phyloP scores from a whole-genome alignment of 53 echinoderm and acorn worm genomes.

The Paracentrotus lividus region DNA sequence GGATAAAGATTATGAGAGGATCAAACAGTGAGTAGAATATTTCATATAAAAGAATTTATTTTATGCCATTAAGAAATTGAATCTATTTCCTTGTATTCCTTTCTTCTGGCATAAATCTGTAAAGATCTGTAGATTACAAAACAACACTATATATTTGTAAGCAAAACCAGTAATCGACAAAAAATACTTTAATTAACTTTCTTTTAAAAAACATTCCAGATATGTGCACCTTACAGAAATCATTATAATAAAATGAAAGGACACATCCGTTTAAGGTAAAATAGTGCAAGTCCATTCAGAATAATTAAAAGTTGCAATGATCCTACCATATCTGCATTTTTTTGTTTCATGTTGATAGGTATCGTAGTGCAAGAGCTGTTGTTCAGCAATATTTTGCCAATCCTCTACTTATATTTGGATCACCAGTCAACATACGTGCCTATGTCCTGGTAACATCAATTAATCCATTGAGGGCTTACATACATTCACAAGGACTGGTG shows the following conservation, averaged over 20 bases:
- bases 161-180: no score
- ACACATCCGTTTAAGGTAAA: no score
- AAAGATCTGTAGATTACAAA: no score
- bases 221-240: no score
- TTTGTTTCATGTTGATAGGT: constrained; percentile 70
- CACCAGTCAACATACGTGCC: constrained; percentile 87
- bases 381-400: constrained; percentile 95
- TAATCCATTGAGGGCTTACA: constrained; percentile 86
- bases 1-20: constrained; percentile 88
- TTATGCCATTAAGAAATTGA: neutral
- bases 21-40: constrained; percentile 84
- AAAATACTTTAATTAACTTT: no score
- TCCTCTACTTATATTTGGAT: constrained; percentile 86
- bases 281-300: no score
- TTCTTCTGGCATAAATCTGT: no score
- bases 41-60: neutral
- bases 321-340: neutral
- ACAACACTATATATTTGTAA: no score
- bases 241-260: no score
- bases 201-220: no score
- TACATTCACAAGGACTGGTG: constrained; percentile 91
- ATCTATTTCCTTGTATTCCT: no score
- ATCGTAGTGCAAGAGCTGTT: constrained; percentile 84
- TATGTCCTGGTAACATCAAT: constrained; percentile 92
- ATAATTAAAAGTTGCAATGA: neutral